These are phyloP conservation scores for Palloptera scutellata DNA, from an alignment of 2,888 invertebrate genomes.

Conservation along the genomic window DNA sequence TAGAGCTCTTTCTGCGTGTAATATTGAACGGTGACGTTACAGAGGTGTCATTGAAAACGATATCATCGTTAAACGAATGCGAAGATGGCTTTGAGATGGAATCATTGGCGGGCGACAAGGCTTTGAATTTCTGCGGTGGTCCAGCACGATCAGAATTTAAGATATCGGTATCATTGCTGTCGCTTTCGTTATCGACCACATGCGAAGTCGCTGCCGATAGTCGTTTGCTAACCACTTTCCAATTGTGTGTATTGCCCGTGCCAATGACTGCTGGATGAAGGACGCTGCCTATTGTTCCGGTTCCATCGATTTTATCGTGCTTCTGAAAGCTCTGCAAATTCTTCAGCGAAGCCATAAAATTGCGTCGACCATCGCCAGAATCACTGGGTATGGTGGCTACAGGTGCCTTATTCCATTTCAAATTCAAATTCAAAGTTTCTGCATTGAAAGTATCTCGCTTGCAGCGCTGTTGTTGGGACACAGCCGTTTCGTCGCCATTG, in stretches of 20 bases:
- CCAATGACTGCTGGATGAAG: neutral
- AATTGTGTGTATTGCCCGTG: neutral
- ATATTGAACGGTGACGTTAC: constrained; percentile 20
- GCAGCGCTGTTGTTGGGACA: constrained; percentile 12
- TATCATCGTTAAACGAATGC: constrained; percentile 29
- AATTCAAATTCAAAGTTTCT: constrained; percentile 22
- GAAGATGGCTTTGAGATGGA: constrained; percentile 29
- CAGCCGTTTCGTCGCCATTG: neutral
- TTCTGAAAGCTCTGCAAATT: neutral
- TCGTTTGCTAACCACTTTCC: constrained; percentile 16
- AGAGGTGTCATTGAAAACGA: constrained; percentile 11
- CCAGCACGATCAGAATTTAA: constrained; percentile 15
- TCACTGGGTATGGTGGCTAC: constrained; percentile 10
- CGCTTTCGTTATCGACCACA: constrained; percentile 20
- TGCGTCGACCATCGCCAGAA: constrained; percentile 19
- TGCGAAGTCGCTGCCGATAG: constrained; percentile 7
- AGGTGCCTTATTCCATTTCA: constrained; percentile 16
- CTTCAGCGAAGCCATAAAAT: constrained; percentile 11
- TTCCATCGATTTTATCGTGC: constrained; percentile 1
- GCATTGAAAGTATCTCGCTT: constrained; percentile 20
- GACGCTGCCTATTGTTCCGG: neutral
- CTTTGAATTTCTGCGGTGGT: constrained; percentile 14
- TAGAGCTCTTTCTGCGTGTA: constrained; percentile 30
- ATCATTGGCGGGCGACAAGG: constrained; percentile 28
- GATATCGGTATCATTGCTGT: constrained; percentile 32